phyloP scores from a whole-genome alignment of 2,797 vertebrate genomes.

The Dermochelys coriacea region DNA sequence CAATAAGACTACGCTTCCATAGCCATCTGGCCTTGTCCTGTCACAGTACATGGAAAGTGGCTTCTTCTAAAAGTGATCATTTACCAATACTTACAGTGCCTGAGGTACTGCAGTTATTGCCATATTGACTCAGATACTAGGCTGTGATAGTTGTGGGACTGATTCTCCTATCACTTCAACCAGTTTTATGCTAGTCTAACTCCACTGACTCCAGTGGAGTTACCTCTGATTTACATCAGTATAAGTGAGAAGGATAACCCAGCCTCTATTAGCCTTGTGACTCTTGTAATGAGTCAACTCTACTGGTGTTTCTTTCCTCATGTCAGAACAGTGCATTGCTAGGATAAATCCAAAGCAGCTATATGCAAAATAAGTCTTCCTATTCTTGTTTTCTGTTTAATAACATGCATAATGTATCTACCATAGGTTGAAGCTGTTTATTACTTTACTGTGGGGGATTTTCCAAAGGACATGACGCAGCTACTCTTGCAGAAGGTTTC shows the following conservation, averaged over 20 bases:
- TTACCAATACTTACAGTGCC: neutral
- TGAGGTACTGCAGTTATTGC: neutral
- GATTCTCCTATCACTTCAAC: neutral
- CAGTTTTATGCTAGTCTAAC: neutral
- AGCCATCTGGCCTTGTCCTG: too few species aligned
- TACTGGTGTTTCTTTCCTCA: neutral
- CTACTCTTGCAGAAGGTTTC: conserved; percentile 70
- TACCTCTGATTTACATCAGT: neutral
- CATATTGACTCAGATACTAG: neutral
- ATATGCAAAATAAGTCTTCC: neutral
- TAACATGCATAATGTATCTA: neutral
- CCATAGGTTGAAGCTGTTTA: conserved; percentile 84
- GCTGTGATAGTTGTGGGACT: neutral
- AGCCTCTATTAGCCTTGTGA: neutral
- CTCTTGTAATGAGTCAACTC: neutral
- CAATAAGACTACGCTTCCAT: too few species aligned
- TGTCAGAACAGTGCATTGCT: neutral
- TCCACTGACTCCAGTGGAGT: neutral
- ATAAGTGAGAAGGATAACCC: neutral
- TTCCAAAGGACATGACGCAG: conserved; percentile 71
- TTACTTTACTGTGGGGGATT: conserved; percentile 83
- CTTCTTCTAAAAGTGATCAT: neutral
- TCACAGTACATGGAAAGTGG: neutral
- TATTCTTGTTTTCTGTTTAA: neutral
- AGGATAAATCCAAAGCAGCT: neutral